Base-by-base conservation (phyloP, 2,888 invertebrate genomes). In the Chrysolina haemoptera region DNA sequence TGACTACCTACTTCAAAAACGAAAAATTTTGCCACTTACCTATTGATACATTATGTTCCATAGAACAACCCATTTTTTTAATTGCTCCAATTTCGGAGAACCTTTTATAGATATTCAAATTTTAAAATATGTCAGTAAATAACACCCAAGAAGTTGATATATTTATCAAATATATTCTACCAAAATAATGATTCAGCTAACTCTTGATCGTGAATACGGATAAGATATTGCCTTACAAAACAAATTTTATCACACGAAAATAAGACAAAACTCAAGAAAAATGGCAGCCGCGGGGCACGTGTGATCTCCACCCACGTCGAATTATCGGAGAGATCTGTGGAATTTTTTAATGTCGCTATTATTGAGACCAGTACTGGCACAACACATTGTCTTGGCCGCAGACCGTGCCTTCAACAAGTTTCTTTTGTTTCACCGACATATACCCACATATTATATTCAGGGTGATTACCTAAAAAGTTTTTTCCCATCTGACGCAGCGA, bases 341-440 rank as follows among this genome's bases (percentile, higher is more conserved):
- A 86, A 86, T 87, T 86, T 86, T 86, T 86, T 86, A 86, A 87
- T 86, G 84, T 84, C 82, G 85, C 85, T 84, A 86, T 86, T 86
- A 86, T 83, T 80, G 79, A 78, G 70, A 78, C 73, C 76, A 64
- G 72, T 55, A 72, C 63, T 66, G 64, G 71, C 48, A 71, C 66
- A 75, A 65, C 65, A 71, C 71, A 71, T 71, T 64, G 68, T 75
- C 69, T 77, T 62, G 70, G 65, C 74, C 74, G 46, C 63, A 64
- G 74, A 70, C 74, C 75, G 70, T 69, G 70, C 71, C 74, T 77
- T 75, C 55, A 63, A 73, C 73, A 63, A 73, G 71, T 73, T 76
- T 63, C 68, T 74, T 77, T 77, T 77, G 72, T 72, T 77, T 74
- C 66, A 66, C 72, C 68, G 65, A 50, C 65, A 62, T 65, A 65